phyloP scores from a whole-genome alignment of 2,797 vertebrate genomes.

The Schizothorax lantsangensis region DNA sequence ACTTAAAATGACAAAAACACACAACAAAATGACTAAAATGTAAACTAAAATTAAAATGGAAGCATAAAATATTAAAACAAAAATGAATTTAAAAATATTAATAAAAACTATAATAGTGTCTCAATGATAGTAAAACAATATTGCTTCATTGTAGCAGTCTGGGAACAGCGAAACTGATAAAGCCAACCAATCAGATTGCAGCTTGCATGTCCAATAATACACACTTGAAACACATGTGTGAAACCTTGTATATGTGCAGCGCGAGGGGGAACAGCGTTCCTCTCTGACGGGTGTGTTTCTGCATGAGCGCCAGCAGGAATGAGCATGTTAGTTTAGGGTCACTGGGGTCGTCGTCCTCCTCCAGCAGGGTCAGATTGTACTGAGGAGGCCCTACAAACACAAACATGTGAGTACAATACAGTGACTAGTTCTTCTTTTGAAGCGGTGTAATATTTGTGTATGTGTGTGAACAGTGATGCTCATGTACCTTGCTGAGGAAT shows the following conservation, averaged over 20 bases:
- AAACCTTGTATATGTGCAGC: slow-evolving; percentile 74
- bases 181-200: background rate
- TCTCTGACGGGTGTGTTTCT: slow-evolving; percentile 74
- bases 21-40: too few relatives aligned
- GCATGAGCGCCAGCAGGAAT: slow-evolving; percentile 81
- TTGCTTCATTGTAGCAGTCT: background rate
- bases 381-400: slow-evolving; percentile 69
- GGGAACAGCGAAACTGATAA: background rate
- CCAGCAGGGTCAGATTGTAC: slow-evolving; percentile 69
- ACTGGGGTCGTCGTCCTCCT: slow-evolving; percentile 58
- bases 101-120: background rate
- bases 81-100: background rate
- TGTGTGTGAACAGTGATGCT: too few relatives aligned
- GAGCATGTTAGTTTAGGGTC: slow-evolving; percentile 68
- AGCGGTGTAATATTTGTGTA: background rate
- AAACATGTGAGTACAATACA: slow-evolving; percentile 12
- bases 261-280: slow-evolving; percentile 62
- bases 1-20: too few relatives aligned
- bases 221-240: too few relatives aligned
- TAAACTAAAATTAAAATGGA: too few relatives aligned
- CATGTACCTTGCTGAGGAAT: slow-evolving; percentile 65
- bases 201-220: background rate
- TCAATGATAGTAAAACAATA: background rate
- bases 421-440: background rate
- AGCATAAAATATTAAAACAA: background rate